Evolutionary conservation across 2,888 invertebrate genomes (phyloP), one percentile per base, ranked within the genome.

Genomic region (Conistra vaccinii): DNA sequence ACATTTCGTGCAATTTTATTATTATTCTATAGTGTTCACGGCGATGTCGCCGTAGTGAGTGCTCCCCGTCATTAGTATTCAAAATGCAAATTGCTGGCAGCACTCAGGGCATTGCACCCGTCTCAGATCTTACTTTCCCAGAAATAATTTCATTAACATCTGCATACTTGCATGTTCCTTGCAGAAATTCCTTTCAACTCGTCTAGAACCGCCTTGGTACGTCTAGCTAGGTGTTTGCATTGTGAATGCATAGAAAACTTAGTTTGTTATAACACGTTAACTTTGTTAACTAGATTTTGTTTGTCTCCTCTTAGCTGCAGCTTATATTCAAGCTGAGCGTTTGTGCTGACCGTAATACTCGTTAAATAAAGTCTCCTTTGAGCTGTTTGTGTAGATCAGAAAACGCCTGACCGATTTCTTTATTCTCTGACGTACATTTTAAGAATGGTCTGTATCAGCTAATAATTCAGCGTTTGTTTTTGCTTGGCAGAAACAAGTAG

Each of bases 121-220:
- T 92, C 94, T 92, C 94, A 92, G 93, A 94, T 94, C 94, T 94
- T 92, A 93, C 94, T 95, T 95, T 95, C 95, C 91, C 93, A 95
- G 95, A 95, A 95, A 95, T 95, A 94, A 95, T 95, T 95, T 95
- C 94, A 95, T 95, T 95, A 95, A 94, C 94, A 94, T 94, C 94
- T 93, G 93, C 94, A 94, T 94, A 94, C 92, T 91, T 91, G 90
- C 88, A 88, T 90, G 89, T 89, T 91, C 89, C 90, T 89, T 89
- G 92, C 89, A 88, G 89, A 79, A 93, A 93, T 92, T 92, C 91
- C 92, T 93, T 92, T 91, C 86, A 90, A 91, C 90, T 88, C 88
- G 88, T 88, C 90, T 90, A 90, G 89, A 91, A 91, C 86, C 85
- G 87, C 74, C 83, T 75, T 75, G 84, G 81, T 85, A 81, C 79